Percentiles rank a stretch among this genome's conserved stretches.
These are phyloP conservation scores for Chironomus tepperi DNA, from an alignment of 1,140 invertebrate species.

Conservation along the genomic window DNA sequence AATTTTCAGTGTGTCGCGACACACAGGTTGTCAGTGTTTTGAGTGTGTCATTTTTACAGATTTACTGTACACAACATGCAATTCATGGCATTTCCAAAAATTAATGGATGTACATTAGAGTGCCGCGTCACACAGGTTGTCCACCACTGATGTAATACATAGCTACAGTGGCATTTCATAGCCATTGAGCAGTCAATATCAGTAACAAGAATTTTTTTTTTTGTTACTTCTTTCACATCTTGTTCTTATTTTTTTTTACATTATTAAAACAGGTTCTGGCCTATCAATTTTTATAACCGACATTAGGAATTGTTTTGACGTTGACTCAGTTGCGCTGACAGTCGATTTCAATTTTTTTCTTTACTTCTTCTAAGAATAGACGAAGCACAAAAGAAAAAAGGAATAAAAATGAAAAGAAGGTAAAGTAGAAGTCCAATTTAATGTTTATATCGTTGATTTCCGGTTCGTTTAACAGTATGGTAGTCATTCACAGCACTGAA, in stretches of 20 bases:
- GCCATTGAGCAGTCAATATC: too few relatives aligned
- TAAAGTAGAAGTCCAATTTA: conserved; percentile 5
- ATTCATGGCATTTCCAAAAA: too few relatives aligned
- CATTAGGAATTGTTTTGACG: conserved; percentile 16
- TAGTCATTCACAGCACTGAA: background rate
- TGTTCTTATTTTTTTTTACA: background rate
- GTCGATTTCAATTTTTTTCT: background rate
- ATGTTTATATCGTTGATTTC: conserved; percentile 23
- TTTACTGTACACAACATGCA: too few relatives aligned
- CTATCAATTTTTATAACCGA: conserved; percentile 21
- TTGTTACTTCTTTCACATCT: too few relatives aligned
- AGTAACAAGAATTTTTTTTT: too few relatives aligned
- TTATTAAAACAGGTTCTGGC: conserved; percentile 20
- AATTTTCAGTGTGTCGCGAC: too few relatives aligned
- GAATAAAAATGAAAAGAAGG: background rate
- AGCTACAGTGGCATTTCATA: too few relatives aligned
- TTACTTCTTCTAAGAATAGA: background rate
- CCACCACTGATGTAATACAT: too few relatives aligned
- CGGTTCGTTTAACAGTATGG: conserved; percentile 18
- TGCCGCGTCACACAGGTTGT: too few relatives aligned
- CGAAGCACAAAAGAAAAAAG: background rate
- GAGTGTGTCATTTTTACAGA: too few relatives aligned
- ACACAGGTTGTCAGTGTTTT: too few relatives aligned
- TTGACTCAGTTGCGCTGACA: conserved; percentile 20
- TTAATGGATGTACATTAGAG: too few relatives aligned